phyloP scores from a whole-genome alignment of 2,113 vertebrate genomes.

The Pyrgilauda ruficollis region DNA sequence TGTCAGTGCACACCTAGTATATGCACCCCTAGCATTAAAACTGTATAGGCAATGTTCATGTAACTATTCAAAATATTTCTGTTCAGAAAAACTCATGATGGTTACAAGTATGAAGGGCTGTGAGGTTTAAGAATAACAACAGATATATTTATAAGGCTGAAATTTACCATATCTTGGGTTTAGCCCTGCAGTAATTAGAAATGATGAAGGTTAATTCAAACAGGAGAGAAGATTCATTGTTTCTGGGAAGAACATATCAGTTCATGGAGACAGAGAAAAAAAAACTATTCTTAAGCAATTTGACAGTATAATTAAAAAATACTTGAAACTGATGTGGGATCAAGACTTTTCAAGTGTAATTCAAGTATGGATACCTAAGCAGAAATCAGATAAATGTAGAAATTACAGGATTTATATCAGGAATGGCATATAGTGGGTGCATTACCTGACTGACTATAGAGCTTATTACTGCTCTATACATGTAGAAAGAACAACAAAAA shows the following conservation, averaged over 20 bases:
- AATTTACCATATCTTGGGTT: neutral
- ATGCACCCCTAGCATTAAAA: neutral
- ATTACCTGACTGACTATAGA: neutral
- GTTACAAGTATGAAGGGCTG: neutral
- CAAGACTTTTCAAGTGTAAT: neutral
- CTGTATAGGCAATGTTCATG: fast-evolving
- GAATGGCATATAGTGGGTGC: neutral
- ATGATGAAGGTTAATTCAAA: neutral
- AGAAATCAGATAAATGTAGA: neutral
- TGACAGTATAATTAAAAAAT: neutral
- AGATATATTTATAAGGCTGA: neutral
- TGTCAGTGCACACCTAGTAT: neutral
- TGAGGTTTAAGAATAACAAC: neutral
- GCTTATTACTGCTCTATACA: neutral
- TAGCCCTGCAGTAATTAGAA: neutral
- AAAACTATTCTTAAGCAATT: neutral
- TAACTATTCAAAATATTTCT: neutral
- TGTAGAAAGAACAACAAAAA: too few species aligned
- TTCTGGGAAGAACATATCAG: neutral
- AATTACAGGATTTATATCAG: neutral
- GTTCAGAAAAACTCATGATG: neutral
- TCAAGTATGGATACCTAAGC: neutral
- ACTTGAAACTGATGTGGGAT: neutral
- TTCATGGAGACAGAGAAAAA: neutral
- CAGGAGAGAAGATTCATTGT: neutral